These are phyloP conservation scores for Clarias gariepinus DNA, from an alignment of 2,113 vertebrate genomes.

Conservation along the genomic window DNA sequence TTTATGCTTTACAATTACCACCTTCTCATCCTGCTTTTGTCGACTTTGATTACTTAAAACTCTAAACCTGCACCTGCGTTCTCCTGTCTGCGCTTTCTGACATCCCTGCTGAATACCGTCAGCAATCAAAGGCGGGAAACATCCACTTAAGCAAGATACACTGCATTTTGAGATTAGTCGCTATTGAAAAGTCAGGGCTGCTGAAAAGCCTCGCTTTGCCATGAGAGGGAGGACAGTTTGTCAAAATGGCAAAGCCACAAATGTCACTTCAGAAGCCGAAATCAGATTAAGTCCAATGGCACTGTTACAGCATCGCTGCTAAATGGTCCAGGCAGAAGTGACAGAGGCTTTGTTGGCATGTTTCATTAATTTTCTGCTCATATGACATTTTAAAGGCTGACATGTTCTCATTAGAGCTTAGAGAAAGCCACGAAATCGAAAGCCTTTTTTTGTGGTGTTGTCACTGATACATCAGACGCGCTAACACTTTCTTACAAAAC, in stretches of 20 bases:
- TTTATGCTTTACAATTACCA: slow-evolving; percentile 1
- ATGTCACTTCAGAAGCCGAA: slow-evolving; percentile 33
- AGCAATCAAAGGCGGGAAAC: slow-evolving; percentile 14
- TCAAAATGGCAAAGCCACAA: slow-evolving; percentile 34
- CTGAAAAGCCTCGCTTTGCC: slow-evolving; percentile 33
- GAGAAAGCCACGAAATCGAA: background rate
- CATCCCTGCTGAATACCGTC: slow-evolving; percentile 41
- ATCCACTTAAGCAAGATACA: slow-evolving; percentile 32
- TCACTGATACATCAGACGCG: background rate
- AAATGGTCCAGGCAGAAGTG: slow-evolving; percentile 22
- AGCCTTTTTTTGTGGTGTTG: background rate
- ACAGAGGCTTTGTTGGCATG: slow-evolving; percentile 23
- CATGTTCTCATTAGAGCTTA: slow-evolving; percentile 12
- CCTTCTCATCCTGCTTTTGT: background rate
- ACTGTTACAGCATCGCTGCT: slow-evolving; percentile 8
- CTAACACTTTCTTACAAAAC: background rate
- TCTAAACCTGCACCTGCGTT: background rate
- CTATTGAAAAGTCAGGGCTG: slow-evolving; percentile 36
- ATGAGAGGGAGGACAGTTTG: slow-evolving; percentile 34
- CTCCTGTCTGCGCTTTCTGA: background rate
- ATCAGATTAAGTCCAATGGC: slow-evolving; percentile 35
- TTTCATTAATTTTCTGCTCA: slow-evolving; percentile 44
- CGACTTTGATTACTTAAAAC: slow-evolving; percentile 6
- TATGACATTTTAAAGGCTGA: slow-evolving; percentile 30
- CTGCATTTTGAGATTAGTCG: slow-evolving; percentile 46